A percentile compares a stretch with the other conserved stretches of the same genome.
Conservation (phyloP, 2,113 vertebrate genomes). For the Microtus pennsylvanicus region DNA sequence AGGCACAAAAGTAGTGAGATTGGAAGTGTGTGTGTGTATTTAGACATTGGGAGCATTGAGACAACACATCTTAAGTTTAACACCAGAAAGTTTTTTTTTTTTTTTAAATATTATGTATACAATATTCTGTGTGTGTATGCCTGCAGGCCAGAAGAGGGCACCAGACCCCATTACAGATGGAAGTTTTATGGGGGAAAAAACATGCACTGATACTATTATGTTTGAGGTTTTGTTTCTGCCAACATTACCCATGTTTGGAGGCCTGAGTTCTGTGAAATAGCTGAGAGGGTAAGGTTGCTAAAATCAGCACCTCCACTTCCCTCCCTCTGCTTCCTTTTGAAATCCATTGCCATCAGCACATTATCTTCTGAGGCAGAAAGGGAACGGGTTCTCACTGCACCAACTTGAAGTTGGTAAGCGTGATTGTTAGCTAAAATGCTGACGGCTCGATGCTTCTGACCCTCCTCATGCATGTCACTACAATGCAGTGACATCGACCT, state of each 20-base stretch:
- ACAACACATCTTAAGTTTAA: background rate
- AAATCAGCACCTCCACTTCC: background rate
- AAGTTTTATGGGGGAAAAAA: background rate
- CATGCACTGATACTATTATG: background rate
- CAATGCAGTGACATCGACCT: slow-evolving; percentile 95
- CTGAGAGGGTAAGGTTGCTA: background rate
- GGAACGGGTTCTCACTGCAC: background rate
- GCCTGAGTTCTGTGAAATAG: background rate
- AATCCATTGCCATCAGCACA: background rate
- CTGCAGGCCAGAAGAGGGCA: too few relatives aligned
- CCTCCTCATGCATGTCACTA: background rate
- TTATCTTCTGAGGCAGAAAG: background rate
- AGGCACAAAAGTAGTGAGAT: background rate
- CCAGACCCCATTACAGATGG: too few relatives aligned
- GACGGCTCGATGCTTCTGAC: background rate
- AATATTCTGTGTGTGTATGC: too few relatives aligned
- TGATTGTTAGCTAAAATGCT: background rate
- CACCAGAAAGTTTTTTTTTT: background rate
- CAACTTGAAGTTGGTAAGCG: background rate
- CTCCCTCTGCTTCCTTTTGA: background rate
- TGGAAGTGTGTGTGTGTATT: background rate
- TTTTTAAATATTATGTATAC: too few relatives aligned
- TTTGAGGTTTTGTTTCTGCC: slow-evolving; percentile 26
- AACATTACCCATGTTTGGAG: background rate
- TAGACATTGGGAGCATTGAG: background rate